A percentile compares a stretch with the other conserved stretches of the same genome.
Conservation (phyloP, 2,888 invertebrate species). For the Microplitis manilae region DNA sequence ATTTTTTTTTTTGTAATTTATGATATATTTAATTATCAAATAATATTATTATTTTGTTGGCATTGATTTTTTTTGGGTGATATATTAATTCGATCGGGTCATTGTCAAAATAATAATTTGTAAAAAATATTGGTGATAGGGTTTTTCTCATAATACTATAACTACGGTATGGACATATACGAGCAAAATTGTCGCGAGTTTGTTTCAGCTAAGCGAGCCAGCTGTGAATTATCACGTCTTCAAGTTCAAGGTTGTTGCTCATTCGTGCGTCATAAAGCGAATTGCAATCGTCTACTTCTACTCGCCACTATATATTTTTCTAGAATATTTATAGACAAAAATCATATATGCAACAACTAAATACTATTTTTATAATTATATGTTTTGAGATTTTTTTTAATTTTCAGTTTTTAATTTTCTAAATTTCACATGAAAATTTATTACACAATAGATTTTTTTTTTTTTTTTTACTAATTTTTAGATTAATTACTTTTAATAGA, state of each 20-base stretch:
- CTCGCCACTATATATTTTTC: not conserved
- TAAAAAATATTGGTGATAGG: constrained; percentile 15
- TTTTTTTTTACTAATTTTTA: too few species aligned
- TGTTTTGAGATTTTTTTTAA: too few species aligned
- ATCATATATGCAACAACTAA: not conserved
- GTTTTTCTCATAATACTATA: not conserved
- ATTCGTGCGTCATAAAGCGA: constrained; percentile 48
- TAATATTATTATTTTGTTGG: too few species aligned
- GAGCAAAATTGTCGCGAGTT: constrained; percentile 28
- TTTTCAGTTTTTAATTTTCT: too few species aligned
- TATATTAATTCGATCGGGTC: too few species aligned
- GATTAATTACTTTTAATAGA: too few species aligned
- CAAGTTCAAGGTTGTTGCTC: constrained; percentile 50
- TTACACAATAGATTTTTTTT: too few species aligned
- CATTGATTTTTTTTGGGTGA: too few species aligned
- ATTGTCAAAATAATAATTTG: not conserved
- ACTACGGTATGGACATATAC: not conserved
- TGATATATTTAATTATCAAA: too few species aligned
- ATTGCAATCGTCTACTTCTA: not conserved
- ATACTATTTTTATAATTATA: too few species aligned
- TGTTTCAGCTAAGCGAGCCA: constrained; percentile 38
- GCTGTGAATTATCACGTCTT: constrained; percentile 53
- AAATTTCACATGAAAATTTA: too few species aligned
- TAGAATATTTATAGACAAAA: constrained; percentile 8
- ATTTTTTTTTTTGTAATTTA: not conserved